Conservation (phyloP, 2,113 vertebrate genomes). For the Cygnus buccinator region DNA sequence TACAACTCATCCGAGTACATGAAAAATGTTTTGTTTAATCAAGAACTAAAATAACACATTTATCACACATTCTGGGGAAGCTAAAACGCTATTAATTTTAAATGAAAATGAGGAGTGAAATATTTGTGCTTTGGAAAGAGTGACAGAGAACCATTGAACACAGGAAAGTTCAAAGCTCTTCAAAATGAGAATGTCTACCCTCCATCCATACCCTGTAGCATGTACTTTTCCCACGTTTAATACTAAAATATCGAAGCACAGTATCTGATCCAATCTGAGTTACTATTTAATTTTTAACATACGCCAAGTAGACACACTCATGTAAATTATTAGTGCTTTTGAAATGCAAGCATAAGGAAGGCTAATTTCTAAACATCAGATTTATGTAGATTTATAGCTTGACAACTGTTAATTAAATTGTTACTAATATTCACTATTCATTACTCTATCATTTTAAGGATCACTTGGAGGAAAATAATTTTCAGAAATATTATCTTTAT, state of each 20-base stretch:
- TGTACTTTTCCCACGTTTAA: neutral
- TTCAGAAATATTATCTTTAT: neutral
- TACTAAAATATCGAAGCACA: neutral
- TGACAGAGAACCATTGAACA: neutral
- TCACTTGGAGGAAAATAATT: neutral
- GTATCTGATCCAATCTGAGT: neutral
- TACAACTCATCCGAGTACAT: neutral
- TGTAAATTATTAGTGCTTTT: neutral
- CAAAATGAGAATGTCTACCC: neutral
- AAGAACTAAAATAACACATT: neutral
- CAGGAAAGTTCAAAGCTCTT: neutral
- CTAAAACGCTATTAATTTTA: neutral
- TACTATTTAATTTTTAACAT: neutral
- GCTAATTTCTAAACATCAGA: neutral
- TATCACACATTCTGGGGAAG: conserved; percentile 3
- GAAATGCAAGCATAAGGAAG: neutral
- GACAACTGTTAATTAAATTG: neutral
- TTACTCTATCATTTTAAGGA: neutral
- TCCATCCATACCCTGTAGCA: neutral
- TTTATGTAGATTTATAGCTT: neutral
- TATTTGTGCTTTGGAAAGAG: neutral
- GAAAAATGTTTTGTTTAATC: conserved; percentile 30
- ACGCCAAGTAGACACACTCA: neutral
- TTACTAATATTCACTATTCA: neutral
- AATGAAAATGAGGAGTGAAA: neutral